Conservation (phyloP, 2,888 invertebrate species). For the Taphrorychus bicolor region DNA sequence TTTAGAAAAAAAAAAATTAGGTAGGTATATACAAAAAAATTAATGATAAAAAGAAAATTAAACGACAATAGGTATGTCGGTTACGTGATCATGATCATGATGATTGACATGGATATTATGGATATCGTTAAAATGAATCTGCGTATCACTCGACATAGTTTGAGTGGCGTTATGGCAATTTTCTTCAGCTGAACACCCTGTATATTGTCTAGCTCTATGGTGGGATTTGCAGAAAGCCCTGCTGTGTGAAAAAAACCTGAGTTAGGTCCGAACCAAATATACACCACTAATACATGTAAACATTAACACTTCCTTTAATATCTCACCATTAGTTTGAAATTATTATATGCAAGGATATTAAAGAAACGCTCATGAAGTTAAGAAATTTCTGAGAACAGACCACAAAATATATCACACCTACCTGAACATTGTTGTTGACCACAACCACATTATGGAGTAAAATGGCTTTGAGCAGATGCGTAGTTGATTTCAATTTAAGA, state of each 20-base stretch:
- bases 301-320: slow-evolving; percentile 2
- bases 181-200: slow-evolving; percentile 38
- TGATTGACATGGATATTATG: slow-evolving; percentile 28
- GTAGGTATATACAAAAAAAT: neutral
- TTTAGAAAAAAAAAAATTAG: slow-evolving; percentile 1
- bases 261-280: slow-evolving; percentile 39
- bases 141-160: slow-evolving; percentile 18
- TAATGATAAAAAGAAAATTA: slow-evolving; percentile 14
- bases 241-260: slow-evolving; percentile 41
- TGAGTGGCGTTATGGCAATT: slow-evolving; percentile 24
- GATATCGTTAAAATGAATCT: slow-evolving; percentile 30
- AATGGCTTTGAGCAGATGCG: neutral
- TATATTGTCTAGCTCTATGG: slow-evolving; percentile 39
- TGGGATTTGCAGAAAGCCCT: slow-evolving; percentile 41
- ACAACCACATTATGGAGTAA: neutral
- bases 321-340: no score
- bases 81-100: slow-evolving; percentile 26
- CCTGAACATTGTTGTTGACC: neutral
- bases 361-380: neutral
- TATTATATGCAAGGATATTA: neutral
- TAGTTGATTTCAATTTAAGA: slow-evolving; percentile 2
- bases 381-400: neutral
- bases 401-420: slow-evolving; percentile 4
- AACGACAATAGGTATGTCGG: slow-evolving; percentile 33
- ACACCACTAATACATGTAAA: neutral